Base-by-base conservation (phyloP, 1,140 invertebrate species). In the Condylostylus longicornis region DNA sequence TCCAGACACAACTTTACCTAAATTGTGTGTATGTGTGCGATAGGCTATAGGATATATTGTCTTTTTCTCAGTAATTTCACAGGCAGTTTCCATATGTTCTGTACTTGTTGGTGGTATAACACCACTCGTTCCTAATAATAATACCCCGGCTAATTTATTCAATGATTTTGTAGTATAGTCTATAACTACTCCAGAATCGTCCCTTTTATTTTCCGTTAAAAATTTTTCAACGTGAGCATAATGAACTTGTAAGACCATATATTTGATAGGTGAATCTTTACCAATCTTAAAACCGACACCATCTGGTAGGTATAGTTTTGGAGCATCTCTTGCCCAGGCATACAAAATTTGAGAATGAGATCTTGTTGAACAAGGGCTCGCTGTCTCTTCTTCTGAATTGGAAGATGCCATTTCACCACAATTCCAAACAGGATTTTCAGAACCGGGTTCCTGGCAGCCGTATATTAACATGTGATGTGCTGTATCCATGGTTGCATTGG, bases 401-500 rank as follows among this genome's bases (percentile, higher is more conserved):
- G 65, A 61, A 35, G 62, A 50, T 8, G 76, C 69, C 90, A 96
- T 95, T 68, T 94, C 88, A 5, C 89, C 88, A 57, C 90, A 96
- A 63, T 88, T 79, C 87, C 91, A 97, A 28, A 83, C 77, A 28
- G 70, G 60, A 44, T 82, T 72, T 36, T 72, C 63, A 25, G 71
- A 76, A 23, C 90, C 90, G 4, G 93, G 91, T 42, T 70, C 67
- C 18, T 71, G 68, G 49, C 95, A 98, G 9, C 93, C 94, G 63
- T 94, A 98, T 1, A 98, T 61, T 39, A 98, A 65, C 73, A 98
- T 96, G 58, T 98, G 95, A 67, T 98, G 95, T 8, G 87, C 86
- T 2, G 78, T 82, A 46, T 80, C 64, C 76, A 82, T 88, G 2
- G 82, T 80, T 2, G 89, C 88, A 60, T 94, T 89, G 5, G 95